Base-by-base conservation (phyloP, 1,140 invertebrate genomes). In the Varroa destructor region DNA sequence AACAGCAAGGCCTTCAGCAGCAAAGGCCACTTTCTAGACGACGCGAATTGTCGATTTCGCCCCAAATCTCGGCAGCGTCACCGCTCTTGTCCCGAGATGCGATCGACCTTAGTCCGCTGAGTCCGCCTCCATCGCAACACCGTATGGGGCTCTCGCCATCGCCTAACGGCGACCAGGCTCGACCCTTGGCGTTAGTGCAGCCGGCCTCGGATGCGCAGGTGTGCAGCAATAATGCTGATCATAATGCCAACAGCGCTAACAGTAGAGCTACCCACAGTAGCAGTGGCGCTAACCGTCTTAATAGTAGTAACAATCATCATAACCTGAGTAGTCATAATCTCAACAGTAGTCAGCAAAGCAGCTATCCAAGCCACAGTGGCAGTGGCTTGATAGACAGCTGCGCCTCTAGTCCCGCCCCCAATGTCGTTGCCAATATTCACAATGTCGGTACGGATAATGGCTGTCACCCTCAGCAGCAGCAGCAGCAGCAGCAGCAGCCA, bases 181-280 rank as follows among this genome's bases (percentile, higher is more conserved):
- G 61, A 67, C 61, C 61, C 8, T 37, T 67, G 40, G 61, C 40
- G 37, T 46, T 67, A 37, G 61, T 40, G 40, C 61, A 67, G 61
- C 61, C 61, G 61, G 61, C 61, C 40, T 36, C 61, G 12, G 61
- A 67, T 37, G 10, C 61, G 61, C 61, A 67, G 61, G 14, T 46
- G 61, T 67, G 40, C 3, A 67, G 46, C 37, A 67, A 40, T 14
- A 67, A 37, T 58, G 12, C 3, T 67, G 37, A 67, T 36, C 14
- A 8, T 40, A 67, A 46, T 67, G 14, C 1, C 40, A 40, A 67
- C 14, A 67, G 61, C 46, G 40, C 12, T 8, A 67, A 40, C 12
- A 40, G 61, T 37, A 40, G 57, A 25, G 25, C 25, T 25, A 67
- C 12, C 46, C 12, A 67, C 36, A 67, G 40, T 5, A 67, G 61